Conservation (phyloP, 2,113 vertebrate species). For the Halcyon senegalensis region DNA sequence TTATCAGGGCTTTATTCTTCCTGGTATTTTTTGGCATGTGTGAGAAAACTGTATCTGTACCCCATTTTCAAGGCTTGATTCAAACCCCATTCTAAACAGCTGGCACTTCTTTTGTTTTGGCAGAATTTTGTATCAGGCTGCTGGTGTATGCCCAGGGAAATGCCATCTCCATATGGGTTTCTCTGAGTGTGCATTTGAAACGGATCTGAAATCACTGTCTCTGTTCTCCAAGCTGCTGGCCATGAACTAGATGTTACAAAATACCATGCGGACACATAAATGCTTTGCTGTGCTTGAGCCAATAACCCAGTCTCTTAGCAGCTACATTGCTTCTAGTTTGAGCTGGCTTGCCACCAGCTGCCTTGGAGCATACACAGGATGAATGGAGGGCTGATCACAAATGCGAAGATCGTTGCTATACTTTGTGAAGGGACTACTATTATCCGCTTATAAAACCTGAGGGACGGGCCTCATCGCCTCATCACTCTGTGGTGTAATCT, state of each 20-base stretch:
- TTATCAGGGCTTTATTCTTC: neutral
- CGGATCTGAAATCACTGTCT: neutral
- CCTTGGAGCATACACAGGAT: neutral
- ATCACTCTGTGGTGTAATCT: neutral
- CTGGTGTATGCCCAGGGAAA: neutral
- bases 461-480: neutral
- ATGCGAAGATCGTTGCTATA: rapidly evolving
- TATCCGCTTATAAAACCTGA: rapidly evolving
- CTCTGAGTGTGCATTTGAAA: neutral
- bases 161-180: neutral
- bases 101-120: neutral
- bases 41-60: neutral
- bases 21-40: neutral
- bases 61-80: neutral
- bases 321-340: neutral
- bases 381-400: neutral
- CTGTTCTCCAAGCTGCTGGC: neutral
- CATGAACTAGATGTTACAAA: neutral
- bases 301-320: neutral
- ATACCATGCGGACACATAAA: neutral
- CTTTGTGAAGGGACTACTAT: neutral
- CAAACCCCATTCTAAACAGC: neutral
- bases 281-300: neutral
- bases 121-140: neutral
- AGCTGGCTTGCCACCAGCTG: neutral